Evolutionary conservation across 2,888 invertebrate genomes (phyloP).

Genomic region (Tenodera sinensis): DNA sequence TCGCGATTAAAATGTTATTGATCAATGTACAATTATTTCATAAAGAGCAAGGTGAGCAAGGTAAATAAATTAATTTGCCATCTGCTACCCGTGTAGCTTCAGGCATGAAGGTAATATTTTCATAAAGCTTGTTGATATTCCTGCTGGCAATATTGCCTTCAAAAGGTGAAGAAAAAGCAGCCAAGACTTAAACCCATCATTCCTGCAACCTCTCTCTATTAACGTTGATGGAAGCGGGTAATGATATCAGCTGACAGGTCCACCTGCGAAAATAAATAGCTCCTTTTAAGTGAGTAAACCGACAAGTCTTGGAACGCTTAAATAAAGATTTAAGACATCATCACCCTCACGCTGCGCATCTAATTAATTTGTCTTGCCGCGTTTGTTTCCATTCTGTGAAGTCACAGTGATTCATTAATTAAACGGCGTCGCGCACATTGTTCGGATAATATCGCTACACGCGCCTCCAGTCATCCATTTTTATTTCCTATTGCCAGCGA

Average conservation of each 20-base stretch:
- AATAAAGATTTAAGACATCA: background rate
- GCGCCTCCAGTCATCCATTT: background rate
- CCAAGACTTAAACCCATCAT: too few relatives aligned
- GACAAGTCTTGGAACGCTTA: background rate
- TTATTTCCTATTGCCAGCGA: background rate
- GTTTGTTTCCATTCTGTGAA: background rate
- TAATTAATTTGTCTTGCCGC: background rate
- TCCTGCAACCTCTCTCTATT: too few relatives aligned
- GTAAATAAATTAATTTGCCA: too few relatives aligned
- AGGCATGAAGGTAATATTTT: too few relatives aligned
- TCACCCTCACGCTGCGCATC: background rate
- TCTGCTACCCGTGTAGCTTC: too few relatives aligned
- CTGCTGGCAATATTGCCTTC: too few relatives aligned
- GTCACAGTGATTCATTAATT: background rate
- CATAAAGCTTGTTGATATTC: too few relatives aligned
- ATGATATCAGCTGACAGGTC: background rate
- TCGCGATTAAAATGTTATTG: too few relatives aligned
- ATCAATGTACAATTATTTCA: too few relatives aligned
- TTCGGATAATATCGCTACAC: background rate
- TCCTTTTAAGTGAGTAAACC: background rate
- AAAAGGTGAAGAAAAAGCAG: too few relatives aligned
- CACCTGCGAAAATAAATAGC: background rate
- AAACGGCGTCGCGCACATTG: background rate
- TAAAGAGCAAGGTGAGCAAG: too few relatives aligned
- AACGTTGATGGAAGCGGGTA: too few relatives aligned